Percentiles rank a stretch among this genome's conserved stretches.
Evolutionary conservation across 1,140 invertebrate species (phyloP).

Genomic region (Cydia fagiglandana): DNA sequence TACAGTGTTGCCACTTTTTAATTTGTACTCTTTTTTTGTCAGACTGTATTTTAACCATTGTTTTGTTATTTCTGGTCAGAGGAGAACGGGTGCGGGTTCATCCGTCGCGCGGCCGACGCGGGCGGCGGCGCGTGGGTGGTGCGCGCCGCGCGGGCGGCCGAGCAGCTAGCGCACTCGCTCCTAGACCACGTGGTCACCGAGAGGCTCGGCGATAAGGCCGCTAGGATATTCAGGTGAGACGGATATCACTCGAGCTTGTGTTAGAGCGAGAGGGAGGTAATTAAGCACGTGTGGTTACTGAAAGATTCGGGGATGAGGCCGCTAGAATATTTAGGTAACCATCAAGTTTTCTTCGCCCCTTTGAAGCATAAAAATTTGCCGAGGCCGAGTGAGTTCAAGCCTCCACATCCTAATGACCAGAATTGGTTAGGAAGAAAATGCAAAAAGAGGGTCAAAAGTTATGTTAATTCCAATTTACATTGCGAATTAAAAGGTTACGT

Average conservation of each 20-base stretch:
- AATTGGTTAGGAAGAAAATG: too few species aligned
- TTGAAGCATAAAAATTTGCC: too few species aligned
- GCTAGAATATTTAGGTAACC: constrained; percentile 88
- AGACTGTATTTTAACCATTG: neutral
- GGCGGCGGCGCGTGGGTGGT: constrained; percentile 88
- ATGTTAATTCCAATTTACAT: too few species aligned
- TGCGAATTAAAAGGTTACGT: too few species aligned
- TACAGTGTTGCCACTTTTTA: too few species aligned
- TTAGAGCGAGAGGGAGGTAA: too few species aligned
- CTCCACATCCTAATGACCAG: too few species aligned
- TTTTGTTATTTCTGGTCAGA: constrained; percentile 73
- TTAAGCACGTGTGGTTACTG: constrained; percentile 83
- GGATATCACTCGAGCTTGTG: too few species aligned
- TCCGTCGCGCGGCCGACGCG: constrained; percentile 87
- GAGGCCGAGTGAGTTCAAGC: too few species aligned
- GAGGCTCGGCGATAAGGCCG: constrained; percentile 91
- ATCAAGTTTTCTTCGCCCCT: too few species aligned
- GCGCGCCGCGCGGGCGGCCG: constrained; percentile 82
- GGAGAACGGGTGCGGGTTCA: constrained; percentile 86
- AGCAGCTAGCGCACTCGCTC: constrained; percentile 83
- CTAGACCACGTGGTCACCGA: constrained; percentile 89
- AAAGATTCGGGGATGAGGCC: constrained; percentile 91
- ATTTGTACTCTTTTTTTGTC: too few species aligned
- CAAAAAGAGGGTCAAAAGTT: too few species aligned
- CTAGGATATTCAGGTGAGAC: constrained; percentile 87